phyloP scores from a whole-genome alignment of 2,797 vertebrate genomes.

The Acipenser ruthenus region DNA sequence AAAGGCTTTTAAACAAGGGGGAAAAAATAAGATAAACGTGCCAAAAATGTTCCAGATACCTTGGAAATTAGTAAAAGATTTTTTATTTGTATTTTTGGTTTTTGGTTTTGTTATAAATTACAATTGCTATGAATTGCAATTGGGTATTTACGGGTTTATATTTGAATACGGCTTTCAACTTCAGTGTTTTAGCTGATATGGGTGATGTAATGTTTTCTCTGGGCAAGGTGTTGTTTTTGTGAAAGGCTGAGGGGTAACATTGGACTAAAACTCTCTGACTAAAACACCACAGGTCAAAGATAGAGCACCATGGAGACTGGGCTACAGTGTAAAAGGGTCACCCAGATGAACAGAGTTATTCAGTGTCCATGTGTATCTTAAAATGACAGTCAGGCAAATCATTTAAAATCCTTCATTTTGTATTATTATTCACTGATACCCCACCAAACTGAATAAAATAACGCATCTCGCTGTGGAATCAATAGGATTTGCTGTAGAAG shows the following conservation, averaged over 20 bases:
- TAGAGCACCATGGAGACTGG: no score
- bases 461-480: no score
- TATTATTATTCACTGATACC: no score
- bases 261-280: no score
- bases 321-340: no score
- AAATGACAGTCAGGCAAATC: no score
- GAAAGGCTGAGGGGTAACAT: neutral
- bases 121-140: neutral
- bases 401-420: no score
- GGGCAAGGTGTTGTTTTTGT: neutral
- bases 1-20: neutral
- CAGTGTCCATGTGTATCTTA: no score
- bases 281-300: no score
- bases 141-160: slow-evolving; percentile 2
- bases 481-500: no score
- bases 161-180: slow-evolving; percentile 3
- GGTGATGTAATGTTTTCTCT: neutral
- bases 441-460: no score
- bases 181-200: neutral
- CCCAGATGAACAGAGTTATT: no score
- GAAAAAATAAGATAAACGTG: neutral
- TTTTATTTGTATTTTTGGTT: neutral
- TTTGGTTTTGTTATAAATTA: neutral
- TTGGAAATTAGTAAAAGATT: neutral
- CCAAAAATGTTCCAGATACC: neutral